Evolutionary conservation across 2,888 invertebrate species (phyloP).

Genomic region (Melipona bicolor): DNA sequence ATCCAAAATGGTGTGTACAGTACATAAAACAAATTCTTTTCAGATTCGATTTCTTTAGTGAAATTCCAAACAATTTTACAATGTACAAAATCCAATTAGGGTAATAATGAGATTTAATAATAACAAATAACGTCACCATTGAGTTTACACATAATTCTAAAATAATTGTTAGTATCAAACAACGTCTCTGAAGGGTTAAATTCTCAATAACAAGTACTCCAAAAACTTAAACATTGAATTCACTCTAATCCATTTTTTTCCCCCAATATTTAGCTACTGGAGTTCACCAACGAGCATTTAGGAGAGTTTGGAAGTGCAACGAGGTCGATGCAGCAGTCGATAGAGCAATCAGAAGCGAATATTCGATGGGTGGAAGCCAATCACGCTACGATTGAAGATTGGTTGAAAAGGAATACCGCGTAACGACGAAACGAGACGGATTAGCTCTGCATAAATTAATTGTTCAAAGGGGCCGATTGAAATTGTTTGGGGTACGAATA

Average conservation of each 20-base stretch:
- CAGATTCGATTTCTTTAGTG: too few relatives aligned
- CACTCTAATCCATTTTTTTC: neutral
- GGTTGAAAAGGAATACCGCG: slow-evolving; percentile 86
- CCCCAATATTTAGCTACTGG: slow-evolving; percentile 85
- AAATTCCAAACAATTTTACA: too few relatives aligned
- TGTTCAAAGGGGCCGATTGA: neutral
- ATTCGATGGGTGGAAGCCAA: slow-evolving; percentile 93
- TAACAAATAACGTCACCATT: too few relatives aligned
- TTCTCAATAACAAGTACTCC: neutral
- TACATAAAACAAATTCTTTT: too few relatives aligned
- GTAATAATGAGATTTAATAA: too few relatives aligned
- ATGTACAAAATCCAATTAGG: too few relatives aligned
- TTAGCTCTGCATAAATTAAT: neutral
- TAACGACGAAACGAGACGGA: slow-evolving; percentile 49
- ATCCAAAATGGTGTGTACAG: too few relatives aligned
- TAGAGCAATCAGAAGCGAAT: slow-evolving; percentile 92
- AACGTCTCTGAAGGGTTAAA: too few relatives aligned
- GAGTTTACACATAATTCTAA: too few relatives aligned
- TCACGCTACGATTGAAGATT: slow-evolving; percentile 90
- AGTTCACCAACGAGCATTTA: slow-evolving; percentile 88
- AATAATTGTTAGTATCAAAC: too few relatives aligned
- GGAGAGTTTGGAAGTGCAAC: slow-evolving; percentile 88
- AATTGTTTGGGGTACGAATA: neutral
- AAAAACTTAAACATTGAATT: too few relatives aligned
- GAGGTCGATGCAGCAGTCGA: slow-evolving; percentile 91